These are phyloP conservation scores for Ictalurus punctatus DNA, from an alignment of 2,113 vertebrate genomes.

Conservation along the genomic window DNA sequence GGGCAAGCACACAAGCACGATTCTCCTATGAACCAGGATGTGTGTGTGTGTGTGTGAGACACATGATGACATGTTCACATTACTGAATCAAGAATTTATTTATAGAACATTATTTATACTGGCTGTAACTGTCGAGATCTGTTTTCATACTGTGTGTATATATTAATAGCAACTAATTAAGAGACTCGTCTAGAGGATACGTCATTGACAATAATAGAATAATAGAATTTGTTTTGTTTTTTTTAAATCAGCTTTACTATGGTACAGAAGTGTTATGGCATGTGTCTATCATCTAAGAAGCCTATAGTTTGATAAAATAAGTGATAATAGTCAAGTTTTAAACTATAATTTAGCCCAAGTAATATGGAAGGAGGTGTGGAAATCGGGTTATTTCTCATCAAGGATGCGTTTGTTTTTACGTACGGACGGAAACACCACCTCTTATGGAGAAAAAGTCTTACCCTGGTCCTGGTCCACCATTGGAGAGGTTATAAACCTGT, in stretches of 20 bases:
- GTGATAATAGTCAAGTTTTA: not conserved
- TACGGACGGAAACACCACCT: no score
- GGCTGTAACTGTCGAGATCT: not conserved
- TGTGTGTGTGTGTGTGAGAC: not conserved
- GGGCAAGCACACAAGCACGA: not conserved
- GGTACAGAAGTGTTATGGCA: not conserved
- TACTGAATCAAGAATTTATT: not conserved
- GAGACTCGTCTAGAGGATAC: not conserved
- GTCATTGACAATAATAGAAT: no score
- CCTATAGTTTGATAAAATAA: not conserved
- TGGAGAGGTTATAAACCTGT: slow-evolving; percentile 86
- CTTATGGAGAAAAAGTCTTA: slow-evolving; percentile 49
- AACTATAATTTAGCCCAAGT: not conserved
- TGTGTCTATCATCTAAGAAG: not conserved
- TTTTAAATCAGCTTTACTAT: not conserved
- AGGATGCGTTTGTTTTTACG: no score
- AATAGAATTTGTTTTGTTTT: not conserved
- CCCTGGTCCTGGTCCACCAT: slow-evolving; percentile 83
- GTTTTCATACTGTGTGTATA: not conserved
- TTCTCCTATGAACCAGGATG: not conserved
- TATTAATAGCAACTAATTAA: not conserved
- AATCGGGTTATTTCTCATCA: not conserved
- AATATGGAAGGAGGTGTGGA: not conserved
- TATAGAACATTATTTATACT: not conserved
- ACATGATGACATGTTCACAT: not conserved